Evolutionary conservation across 2,888 invertebrate species (phyloP).

Genomic region (Dilophus febrilis): DNA sequence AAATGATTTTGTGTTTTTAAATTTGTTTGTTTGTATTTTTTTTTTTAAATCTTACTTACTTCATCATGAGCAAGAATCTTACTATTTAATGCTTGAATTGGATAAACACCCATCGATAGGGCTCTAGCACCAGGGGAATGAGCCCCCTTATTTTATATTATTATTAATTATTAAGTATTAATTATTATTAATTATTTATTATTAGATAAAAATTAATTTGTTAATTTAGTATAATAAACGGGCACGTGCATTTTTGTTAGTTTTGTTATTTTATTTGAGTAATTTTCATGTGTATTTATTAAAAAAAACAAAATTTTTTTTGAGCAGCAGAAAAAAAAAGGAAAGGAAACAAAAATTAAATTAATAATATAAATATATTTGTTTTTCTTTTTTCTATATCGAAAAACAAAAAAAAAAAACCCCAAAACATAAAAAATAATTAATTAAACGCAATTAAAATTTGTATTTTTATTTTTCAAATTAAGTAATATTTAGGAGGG

Average conservation of each 20-base stretch:
- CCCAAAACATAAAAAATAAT: neutral
- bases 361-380: too few relatives aligned
- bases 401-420: too few relatives aligned
- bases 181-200: neutral
- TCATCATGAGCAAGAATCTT: constrained; percentile 72
- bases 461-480: neutral
- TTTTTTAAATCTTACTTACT: constrained; percentile 80
- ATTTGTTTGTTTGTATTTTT: neutral
- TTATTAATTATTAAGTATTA: neutral
- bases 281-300: too few relatives aligned
- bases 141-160: constrained; percentile 44
- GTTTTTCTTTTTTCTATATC: too few relatives aligned
- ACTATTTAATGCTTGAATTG: constrained; percentile 76
- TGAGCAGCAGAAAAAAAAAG: constrained; percentile 2
- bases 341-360: neutral
- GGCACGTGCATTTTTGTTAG: too few relatives aligned
- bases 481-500: neutral
- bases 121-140: constrained; percentile 84
- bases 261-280: too few relatives aligned
- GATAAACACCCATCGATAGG: constrained; percentile 79
- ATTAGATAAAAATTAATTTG: neutral
- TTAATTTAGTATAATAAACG: too few relatives aligned
- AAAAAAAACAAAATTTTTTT: too few relatives aligned
- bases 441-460: too few relatives aligned
- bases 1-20: neutral